Evolutionary conservation across 2,113 vertebrate species (phyloP).

Genomic region (Paedocypris sp.): DNA sequence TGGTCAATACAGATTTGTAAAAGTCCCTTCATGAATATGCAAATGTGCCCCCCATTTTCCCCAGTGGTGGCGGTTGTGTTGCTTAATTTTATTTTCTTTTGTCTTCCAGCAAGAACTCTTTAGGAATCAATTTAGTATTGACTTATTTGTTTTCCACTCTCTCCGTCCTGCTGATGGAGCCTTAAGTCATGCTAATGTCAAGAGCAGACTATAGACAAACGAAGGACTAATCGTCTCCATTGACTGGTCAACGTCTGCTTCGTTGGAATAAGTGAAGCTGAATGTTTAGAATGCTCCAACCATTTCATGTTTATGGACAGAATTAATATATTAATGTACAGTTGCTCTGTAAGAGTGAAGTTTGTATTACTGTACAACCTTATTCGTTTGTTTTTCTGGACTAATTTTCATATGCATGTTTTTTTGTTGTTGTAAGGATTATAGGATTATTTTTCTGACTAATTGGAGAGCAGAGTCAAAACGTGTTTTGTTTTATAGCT

Average conservation of each 20-base stretch:
- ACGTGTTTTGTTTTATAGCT: no score
- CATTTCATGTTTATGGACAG: no score
- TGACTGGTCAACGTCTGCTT: neutral
- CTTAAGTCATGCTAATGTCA: slow-evolving; percentile 34
- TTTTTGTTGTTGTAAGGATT: no score
- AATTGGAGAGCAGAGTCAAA: no score
- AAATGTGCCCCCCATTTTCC: slow-evolving; percentile 14
- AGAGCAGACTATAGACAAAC: neutral
- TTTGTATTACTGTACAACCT: no score
- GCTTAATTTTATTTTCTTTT: slow-evolving; percentile 1
- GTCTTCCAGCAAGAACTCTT: slow-evolving; percentile 15
- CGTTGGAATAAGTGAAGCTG: neutral
- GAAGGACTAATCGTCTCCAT: neutral
- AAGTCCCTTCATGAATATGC: slow-evolving; percentile 37
- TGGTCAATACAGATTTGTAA: slow-evolving; percentile 41
- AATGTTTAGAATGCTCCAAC: no score
- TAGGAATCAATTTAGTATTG: slow-evolving; percentile 38
- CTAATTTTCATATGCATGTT: no score
- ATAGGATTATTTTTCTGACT: no score
- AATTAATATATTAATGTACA: no score
- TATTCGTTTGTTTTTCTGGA: no score
- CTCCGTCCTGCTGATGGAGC: slow-evolving; percentile 29
- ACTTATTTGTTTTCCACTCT: slow-evolving; percentile 24
- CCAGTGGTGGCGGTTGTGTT: neutral
- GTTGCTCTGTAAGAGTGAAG: no score